Evolutionary conservation across 2,113 vertebrate species (phyloP).

Genomic region (Hypanus sabinus): DNA sequence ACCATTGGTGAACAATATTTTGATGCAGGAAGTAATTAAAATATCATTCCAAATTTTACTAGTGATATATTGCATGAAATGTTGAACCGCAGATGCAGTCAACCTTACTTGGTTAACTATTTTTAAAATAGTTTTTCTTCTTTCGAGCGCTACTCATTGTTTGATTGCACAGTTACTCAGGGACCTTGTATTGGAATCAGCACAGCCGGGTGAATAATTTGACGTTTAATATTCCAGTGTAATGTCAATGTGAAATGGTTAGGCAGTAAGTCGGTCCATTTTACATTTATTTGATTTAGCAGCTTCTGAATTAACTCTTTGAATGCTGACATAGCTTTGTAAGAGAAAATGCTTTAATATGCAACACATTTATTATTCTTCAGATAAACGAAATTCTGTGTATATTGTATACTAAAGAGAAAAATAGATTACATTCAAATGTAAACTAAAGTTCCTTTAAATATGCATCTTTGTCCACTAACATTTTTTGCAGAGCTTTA

Average conservation of each 20-base stretch:
- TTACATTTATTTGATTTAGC: background rate
- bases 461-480: background rate
- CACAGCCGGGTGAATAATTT: background rate
- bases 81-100: background rate
- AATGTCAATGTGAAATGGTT: background rate
- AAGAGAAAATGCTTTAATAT: background rate
- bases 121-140: background rate
- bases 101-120: background rate
- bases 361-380: background rate
- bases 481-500: background rate
- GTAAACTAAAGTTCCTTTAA: no score
- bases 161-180: background rate
- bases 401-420: background rate
- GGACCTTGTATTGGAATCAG: background rate
- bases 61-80: background rate
- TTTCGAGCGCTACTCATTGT: background rate
- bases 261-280: background rate
- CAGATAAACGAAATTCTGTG: background rate
- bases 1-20: background rate
- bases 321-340: background rate
- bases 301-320: background rate
- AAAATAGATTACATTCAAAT: no score
- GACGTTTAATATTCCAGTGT: background rate
- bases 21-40: background rate
- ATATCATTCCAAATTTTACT: background rate